phyloP scores from a whole-genome alignment of 1,140 invertebrate genomes.

The Ips typographus region DNA sequence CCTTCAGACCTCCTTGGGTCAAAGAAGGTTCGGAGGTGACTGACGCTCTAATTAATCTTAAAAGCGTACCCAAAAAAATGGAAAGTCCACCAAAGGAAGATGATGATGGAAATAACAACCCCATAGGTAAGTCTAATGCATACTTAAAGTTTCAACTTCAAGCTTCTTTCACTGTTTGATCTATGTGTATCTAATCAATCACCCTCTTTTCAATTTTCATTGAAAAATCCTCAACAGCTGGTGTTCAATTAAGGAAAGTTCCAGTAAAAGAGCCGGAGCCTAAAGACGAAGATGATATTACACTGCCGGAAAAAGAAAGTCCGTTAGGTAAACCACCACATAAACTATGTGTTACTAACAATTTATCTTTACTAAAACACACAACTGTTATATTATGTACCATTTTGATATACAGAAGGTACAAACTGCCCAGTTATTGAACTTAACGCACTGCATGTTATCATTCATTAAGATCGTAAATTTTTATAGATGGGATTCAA shows the following conservation, averaged over 20 bases:
- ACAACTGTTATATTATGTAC: too few species aligned
- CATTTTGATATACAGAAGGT: too few species aligned
- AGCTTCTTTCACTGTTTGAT: too few species aligned
- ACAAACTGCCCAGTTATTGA: too few species aligned
- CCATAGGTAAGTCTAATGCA: constrained; percentile 45
- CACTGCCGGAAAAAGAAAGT: constrained; percentile 25
- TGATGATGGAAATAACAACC: constrained; percentile 44
- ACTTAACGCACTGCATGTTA: too few species aligned
- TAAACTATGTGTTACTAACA: constrained; percentile 6
- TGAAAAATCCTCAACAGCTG: constrained; percentile 1
- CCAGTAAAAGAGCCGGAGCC: constrained; percentile 14
- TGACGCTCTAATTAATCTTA: constrained; percentile 56
- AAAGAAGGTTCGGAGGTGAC: constrained; percentile 68
- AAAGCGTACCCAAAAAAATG: constrained; percentile 28
- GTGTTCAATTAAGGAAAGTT: constrained; percentile 23
- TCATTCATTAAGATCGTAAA: too few species aligned
- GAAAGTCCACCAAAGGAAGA: constrained; percentile 44
- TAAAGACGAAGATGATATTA: constrained; percentile 20
- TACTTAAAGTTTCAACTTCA: not conserved
- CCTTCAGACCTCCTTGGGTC: constrained; percentile 79
- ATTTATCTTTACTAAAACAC: not conserved
- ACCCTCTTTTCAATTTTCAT: not conserved
- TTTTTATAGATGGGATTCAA: constrained; percentile 39
- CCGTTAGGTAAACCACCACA: constrained; percentile 22
- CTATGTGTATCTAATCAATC: too few species aligned